Base-by-base conservation (phyloP, 2,888 invertebrate species). In the Periphyllus acericola region DNA sequence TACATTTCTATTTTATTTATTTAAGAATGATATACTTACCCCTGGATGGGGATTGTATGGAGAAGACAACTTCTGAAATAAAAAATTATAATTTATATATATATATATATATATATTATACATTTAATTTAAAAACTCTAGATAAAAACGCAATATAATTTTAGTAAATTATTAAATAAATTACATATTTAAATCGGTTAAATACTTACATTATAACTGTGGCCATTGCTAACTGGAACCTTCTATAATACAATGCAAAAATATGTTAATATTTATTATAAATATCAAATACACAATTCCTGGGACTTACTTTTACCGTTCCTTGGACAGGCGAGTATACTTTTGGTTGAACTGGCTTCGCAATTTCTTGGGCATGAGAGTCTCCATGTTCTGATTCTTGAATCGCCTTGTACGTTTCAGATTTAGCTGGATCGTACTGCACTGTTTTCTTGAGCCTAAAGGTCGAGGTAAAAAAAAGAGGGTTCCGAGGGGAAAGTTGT, bases 401-500 rank as follows among this genome's bases (percentile, higher is more conserved):
- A 90, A 97, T 94, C 91, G 96, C 96, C 93, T 95, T 95, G 94
- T 94, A 96, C 89, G 97, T 96, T 92, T 96, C 96, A 91, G 96
- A 97, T 93, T 95, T 95, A 92, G 96, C 95, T 90, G 97, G 97
- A 93, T 97, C 96, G 93, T 95, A 97, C 91, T 94, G 94, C 91
- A 94, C 92, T 90, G 95, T 94, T 92, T 94, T 95, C 94, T 94
- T 95, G 92, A 93, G 92, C 91, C 94, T 93, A 90, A 79, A 89
- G 83, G 34, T 68, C 32, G 60, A n/a, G 78, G 83, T 68, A 19
- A 81, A 55, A 66, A 40, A 85, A 80, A 80, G 74, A 75, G 76
- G 81, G 71, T 86, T 81, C 8, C 84, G 81, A 84, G 60, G 76
- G 88, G 83, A 72, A 74, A 82, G 84, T 68, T 76, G 85, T 89